phyloP scores from a whole-genome alignment of 37 sponge, comb jelly and placozoan species.

The Chondrilla cf. caribensis region DNA sequence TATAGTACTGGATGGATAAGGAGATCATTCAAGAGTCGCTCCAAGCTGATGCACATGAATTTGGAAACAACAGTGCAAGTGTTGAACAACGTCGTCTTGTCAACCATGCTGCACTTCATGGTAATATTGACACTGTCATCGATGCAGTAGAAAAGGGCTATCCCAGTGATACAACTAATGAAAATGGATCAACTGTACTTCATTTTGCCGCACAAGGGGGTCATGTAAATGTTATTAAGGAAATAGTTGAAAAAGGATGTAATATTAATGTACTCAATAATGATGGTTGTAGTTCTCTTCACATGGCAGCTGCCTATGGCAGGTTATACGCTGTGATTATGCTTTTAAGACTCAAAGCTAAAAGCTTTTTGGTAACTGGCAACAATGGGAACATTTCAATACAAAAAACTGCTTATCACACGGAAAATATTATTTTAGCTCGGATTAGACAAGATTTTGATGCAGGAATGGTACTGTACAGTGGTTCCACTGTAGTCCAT shows the following conservation, averaged over 20 bases:
- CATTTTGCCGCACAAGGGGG: slow-evolving; percentile 22
- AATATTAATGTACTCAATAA: slow-evolving; percentile 10
- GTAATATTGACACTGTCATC: background rate
- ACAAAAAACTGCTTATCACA: background rate
- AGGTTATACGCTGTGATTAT: background rate
- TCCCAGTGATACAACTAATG: background rate
- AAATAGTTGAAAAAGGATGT: background rate
- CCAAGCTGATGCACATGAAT: no score
- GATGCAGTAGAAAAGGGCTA: background rate
- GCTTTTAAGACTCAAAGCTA: background rate
- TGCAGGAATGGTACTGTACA: background rate
- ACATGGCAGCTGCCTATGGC: background rate
- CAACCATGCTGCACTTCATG: background rate
- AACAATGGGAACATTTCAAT: background rate
- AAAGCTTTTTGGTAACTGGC: background rate
- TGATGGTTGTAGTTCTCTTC: background rate
- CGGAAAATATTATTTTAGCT: background rate
- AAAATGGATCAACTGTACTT: background rate
- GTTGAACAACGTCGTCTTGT: no score
- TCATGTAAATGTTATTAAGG: background rate
- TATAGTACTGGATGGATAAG: no score
- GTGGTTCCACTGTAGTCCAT: background rate
- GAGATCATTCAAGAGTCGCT: no score
- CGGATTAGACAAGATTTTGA: background rate
- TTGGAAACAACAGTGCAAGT: no score